Evolutionary conservation across 2,888 invertebrate genomes (phyloP).

Genomic region (Athalia rosae): DNA sequence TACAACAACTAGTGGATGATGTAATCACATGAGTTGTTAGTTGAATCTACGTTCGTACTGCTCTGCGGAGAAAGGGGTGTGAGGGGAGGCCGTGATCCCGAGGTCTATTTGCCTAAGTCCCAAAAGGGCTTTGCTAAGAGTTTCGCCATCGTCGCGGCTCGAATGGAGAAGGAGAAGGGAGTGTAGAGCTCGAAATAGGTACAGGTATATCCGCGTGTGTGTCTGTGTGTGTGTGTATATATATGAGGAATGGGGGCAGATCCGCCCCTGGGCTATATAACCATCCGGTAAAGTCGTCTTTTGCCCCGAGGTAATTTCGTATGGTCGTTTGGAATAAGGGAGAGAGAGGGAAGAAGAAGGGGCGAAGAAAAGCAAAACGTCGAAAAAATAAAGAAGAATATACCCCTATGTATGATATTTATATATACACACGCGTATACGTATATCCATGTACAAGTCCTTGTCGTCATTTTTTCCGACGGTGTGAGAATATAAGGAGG

Average conservation of each 20-base stretch:
- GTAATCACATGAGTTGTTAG: background rate
- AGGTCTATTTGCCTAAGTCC: conserved; percentile 17
- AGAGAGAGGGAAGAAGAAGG: conserved; percentile 40
- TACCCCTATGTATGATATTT: background rate
- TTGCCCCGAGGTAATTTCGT: conserved; percentile 38
- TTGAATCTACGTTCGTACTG: background rate
- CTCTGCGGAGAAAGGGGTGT: background rate
- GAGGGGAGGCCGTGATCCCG: background rate
- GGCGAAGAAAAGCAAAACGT: conserved; percentile 10
- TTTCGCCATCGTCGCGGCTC: background rate
- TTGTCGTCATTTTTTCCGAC: too few relatives aligned
- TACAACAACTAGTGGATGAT: too few relatives aligned
- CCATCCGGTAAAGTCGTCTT: conserved; percentile 31
- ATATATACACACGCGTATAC: too few relatives aligned
- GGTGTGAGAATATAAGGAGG: too few relatives aligned
- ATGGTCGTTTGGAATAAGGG: conserved; percentile 38
- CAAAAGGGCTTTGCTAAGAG: conserved; percentile 34
- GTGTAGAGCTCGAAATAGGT: background rate
- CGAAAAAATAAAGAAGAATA: background rate
- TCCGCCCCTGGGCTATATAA: conserved; percentile 31
- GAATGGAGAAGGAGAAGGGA: background rate
- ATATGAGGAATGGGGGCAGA: background rate
- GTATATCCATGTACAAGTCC: too few relatives aligned
- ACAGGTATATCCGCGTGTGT: too few relatives aligned
- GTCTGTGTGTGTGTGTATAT: too few relatives aligned